Evolutionary conservation across 2,888 invertebrate species (phyloP).

Genomic region (Isoperla grammatica): DNA sequence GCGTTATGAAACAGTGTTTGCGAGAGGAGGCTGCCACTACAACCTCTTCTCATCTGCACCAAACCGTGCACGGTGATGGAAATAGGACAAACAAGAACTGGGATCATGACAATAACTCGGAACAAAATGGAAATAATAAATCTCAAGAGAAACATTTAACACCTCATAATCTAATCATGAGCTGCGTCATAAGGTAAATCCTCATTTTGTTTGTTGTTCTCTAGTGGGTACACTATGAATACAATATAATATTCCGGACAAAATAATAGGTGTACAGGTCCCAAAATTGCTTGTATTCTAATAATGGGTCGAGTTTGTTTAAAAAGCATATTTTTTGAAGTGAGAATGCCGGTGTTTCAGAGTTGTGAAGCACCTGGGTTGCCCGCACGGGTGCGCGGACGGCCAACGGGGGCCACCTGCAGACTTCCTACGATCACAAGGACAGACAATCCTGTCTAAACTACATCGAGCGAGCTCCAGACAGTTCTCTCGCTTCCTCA

Average conservation of each 20-base stretch:
- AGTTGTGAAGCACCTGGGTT: constrained; percentile 84
- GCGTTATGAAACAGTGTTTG: constrained; percentile 60
- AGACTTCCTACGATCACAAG: constrained; percentile 84
- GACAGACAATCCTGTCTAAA: constrained; percentile 68
- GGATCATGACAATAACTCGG: constrained; percentile 1
- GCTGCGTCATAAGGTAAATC: constrained; percentile 49
- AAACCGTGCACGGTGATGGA: background rate
- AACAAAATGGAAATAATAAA: background rate
- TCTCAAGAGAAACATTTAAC: constrained; percentile 47
- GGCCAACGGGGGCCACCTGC: constrained; percentile 84
- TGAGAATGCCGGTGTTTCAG: constrained; percentile 51
- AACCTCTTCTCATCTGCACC: background rate
- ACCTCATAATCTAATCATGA: constrained; percentile 68
- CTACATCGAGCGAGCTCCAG: constrained; percentile 63
- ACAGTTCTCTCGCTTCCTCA: constrained; percentile 59
- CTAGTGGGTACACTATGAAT: no score
- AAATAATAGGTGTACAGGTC: no score
- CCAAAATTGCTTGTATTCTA: no score
- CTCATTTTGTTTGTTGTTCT: background rate
- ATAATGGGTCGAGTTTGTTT: no score
- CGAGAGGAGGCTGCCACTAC: constrained; percentile 46
- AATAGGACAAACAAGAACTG: background rate
- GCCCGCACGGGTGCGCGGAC: constrained; percentile 87
- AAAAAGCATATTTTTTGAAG: no score
- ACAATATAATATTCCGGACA: no score